phyloP scores from a whole-genome alignment of 2,797 vertebrate species.

The Micrastur ruficollis region DNA sequence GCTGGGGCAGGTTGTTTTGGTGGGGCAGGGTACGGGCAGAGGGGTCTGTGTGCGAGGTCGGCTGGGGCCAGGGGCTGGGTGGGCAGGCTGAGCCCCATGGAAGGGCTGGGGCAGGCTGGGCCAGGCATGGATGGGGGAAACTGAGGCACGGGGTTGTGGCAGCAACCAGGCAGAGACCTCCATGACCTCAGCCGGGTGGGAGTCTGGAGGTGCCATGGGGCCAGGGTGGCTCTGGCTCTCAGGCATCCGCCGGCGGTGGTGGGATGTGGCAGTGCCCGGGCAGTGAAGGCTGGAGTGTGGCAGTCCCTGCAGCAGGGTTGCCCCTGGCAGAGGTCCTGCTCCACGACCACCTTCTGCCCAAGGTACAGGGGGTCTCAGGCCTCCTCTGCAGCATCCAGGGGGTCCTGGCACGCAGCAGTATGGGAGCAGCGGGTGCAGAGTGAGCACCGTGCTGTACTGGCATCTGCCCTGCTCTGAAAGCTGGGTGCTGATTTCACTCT shows the following conservation, averaged over 20 bases:
- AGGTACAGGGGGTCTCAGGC: accelerated
- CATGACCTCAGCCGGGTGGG: accelerated
- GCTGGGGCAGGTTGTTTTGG: not conserved
- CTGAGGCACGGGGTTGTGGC: not conserved
- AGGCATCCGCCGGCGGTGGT: accelerated
- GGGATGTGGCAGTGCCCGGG: not conserved
- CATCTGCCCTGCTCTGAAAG: constrained; percentile 16
- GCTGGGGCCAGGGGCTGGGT: no score
- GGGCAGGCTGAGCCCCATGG: not conserved
- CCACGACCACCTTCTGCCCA: not conserved
- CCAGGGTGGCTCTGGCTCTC: not conserved
- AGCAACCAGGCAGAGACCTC: not conserved
- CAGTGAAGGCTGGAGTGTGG: accelerated
- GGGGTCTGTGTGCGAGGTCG: accelerated
- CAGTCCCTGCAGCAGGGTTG: not conserved
- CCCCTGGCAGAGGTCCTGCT: not conserved
- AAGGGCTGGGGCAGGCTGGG: not conserved
- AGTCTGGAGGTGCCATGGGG: not conserved
- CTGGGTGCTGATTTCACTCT: constrained; percentile 37
- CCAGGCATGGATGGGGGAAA: not conserved
- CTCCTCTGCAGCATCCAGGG: not conserved
- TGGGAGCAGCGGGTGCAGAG: not conserved
- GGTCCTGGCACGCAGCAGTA: accelerated
- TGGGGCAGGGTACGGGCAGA: not conserved
- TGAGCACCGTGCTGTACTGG: accelerated